Evolutionary conservation across 2,888 invertebrate genomes (phyloP).

Genomic region (Rhagophthalmus giganteus): DNA sequence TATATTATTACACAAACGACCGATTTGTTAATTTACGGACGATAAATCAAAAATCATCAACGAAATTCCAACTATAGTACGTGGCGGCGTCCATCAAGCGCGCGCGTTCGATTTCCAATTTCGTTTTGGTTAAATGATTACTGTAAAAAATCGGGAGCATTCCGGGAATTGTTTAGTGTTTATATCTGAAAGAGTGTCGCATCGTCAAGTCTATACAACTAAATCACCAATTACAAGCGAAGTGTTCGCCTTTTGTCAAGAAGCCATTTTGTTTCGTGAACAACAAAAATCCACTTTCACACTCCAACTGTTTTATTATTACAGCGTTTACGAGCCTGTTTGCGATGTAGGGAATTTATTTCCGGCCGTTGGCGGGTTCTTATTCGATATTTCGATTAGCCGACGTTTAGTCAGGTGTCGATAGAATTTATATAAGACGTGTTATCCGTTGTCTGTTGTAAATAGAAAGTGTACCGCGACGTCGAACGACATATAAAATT

Average conservation of each 20-base stretch:
- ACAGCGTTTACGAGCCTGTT: constrained; percentile 49
- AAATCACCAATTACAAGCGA: constrained; percentile 45
- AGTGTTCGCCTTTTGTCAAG: constrained; percentile 49
- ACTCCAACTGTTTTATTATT: constrained; percentile 54
- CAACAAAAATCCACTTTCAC: constrained; percentile 57
- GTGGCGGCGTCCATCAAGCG: no score
- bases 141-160: constrained; percentile 14
- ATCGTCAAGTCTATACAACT: constrained; percentile 40
- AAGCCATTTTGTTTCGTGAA: constrained; percentile 48
- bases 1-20: background rate
- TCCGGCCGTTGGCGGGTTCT: constrained; percentile 33
- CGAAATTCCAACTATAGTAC: no score
- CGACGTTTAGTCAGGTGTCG: constrained; percentile 37
- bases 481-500: background rate
- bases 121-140: constrained; percentile 12
- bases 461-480: constrained; percentile 13
- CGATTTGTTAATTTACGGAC: background rate
- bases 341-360: constrained; percentile 43
- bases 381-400: constrained; percentile 38
- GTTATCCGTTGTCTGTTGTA: constrained; percentile 25
- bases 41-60: no score
- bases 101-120: constrained; percentile 3
- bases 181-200: constrained; percentile 23
- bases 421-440: constrained; percentile 29
- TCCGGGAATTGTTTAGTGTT: constrained; percentile 12